Evolutionary conservation across 2,888 invertebrate species (phyloP).

Genomic region (Phytoseiulus persimilis): DNA sequence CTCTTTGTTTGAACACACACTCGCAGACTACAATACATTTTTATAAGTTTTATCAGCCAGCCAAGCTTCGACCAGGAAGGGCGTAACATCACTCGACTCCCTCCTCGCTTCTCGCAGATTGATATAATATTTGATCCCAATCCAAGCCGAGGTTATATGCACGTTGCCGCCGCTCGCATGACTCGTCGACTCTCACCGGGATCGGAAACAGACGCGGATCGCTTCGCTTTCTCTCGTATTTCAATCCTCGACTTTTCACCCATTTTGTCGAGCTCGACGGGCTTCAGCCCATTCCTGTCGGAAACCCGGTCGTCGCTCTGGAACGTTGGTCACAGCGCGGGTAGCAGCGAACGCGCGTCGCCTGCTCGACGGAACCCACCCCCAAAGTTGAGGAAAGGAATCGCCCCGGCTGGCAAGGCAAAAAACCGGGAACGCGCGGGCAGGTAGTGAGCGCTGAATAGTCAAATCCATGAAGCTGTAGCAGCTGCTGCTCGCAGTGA

Average conservation of each 20-base stretch:
- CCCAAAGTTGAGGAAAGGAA: too few relatives aligned
- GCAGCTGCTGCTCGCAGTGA: neutral
- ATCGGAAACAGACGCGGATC: neutral
- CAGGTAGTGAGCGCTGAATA: neutral
- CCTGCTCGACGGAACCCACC: too few relatives aligned
- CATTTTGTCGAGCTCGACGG: too few relatives aligned
- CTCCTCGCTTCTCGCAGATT: constrained; percentile 22
- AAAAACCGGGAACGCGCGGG: too few relatives aligned
- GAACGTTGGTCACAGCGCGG: too few relatives aligned
- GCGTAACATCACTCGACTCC: constrained; percentile 38
- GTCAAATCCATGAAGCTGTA: neutral
- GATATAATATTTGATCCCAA: constrained; percentile 37
- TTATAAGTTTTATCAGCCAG: constrained; percentile 38
- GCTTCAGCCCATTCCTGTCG: too few relatives aligned
- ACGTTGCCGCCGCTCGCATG: neutral
- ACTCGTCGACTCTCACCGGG: neutral
- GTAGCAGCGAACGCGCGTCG: too few relatives aligned
- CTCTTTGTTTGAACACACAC: constrained; percentile 5
- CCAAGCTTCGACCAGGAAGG: constrained; percentile 27
- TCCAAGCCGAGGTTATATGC: neutral
- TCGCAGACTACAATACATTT: constrained; percentile 35
- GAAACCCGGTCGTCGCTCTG: too few relatives aligned
- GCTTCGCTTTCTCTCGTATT: neutral
- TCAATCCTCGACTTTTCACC: neutral
- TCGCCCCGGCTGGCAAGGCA: too few relatives aligned